These are phyloP conservation scores for Prenolepis imparis DNA, from an alignment of 2,888 invertebrate genomes.

Conservation along the genomic window DNA sequence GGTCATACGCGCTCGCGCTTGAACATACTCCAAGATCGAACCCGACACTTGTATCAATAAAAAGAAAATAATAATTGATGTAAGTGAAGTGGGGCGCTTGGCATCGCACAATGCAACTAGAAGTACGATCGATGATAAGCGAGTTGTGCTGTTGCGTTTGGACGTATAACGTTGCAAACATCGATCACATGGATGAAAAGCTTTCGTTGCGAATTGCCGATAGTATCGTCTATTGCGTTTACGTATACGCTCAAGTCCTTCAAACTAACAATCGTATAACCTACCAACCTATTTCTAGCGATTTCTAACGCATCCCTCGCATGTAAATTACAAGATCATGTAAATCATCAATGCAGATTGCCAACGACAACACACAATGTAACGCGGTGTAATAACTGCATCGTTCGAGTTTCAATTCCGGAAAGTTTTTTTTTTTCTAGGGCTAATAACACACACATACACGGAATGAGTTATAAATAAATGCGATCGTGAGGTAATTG, in stretches of 20 bases:
- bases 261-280: conserved; percentile 8
- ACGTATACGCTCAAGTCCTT: not conserved
- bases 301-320: not conserved
- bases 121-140: conserved; percentile 4
- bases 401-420: not conserved
- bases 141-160: not conserved
- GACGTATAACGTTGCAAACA: not conserved
- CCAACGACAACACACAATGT: not conserved
- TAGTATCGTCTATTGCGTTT: conserved; percentile 19
- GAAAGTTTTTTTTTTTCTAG: conserved; percentile 27
- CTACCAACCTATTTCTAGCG: not conserved
- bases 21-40: conserved; percentile 17
- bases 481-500: conserved; percentile 44
- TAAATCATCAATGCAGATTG: not conserved
- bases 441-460: not conserved
- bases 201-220: conserved; percentile 19
- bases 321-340: not conserved
- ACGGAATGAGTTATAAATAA: conserved; percentile 32
- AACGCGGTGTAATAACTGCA: conserved; percentile 4
- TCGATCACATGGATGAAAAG: not conserved
- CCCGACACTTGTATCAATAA: conserved; percentile 30
- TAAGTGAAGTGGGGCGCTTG: not conserved
- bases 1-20: conserved; percentile 47
- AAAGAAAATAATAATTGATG: conserved; percentile 32
- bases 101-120: not conserved